phyloP scores from a whole-genome alignment of 1,140 invertebrate species.

The Drosophila lacertosa region DNA sequence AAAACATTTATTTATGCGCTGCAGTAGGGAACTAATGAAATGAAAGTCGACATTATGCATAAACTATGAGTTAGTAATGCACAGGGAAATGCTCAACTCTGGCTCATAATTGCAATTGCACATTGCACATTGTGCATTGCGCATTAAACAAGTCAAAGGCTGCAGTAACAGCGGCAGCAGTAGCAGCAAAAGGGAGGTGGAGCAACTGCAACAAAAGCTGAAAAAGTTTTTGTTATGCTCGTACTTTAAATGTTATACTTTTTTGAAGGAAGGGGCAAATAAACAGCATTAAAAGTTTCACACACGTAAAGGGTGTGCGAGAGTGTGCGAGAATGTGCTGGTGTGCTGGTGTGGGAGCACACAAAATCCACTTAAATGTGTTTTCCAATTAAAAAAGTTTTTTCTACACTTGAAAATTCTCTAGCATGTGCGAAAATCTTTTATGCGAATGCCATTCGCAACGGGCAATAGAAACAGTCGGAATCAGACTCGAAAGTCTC shows the following conservation, averaged over 20 bases:
- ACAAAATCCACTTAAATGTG: constrained; percentile 81
- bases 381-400: constrained; percentile 83
- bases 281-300: constrained; percentile 79
- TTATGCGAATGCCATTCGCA: constrained; percentile 79
- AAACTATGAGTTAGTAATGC: constrained; percentile 75
- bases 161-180: constrained; percentile 19
- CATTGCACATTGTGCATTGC: constrained; percentile 32
- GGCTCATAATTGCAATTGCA: constrained; percentile 65
- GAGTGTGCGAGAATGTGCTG: neutral
- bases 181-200: constrained; percentile 8
- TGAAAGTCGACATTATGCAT: constrained; percentile 52
- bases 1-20: constrained; percentile 39
- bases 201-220: constrained; percentile 9
- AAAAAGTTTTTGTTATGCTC: constrained; percentile 52
- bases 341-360: constrained; percentile 25
- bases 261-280: constrained; percentile 36
- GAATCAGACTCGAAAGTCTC: constrained; percentile 26
- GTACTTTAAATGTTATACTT: constrained; percentile 61
- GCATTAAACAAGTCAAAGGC: constrained; percentile 17
- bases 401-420: constrained; percentile 78
- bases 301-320: constrained; percentile 10
- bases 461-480: constrained; percentile 54
- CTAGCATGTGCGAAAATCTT: constrained; percentile 80
- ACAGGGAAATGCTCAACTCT: constrained; percentile 54
- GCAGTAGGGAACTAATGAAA: constrained; percentile 67